Evolutionary conservation across 2,113 vertebrate genomes (phyloP), one percentile per base, ranked within the genome.

Genomic region (Paradisaea rubra): DNA sequence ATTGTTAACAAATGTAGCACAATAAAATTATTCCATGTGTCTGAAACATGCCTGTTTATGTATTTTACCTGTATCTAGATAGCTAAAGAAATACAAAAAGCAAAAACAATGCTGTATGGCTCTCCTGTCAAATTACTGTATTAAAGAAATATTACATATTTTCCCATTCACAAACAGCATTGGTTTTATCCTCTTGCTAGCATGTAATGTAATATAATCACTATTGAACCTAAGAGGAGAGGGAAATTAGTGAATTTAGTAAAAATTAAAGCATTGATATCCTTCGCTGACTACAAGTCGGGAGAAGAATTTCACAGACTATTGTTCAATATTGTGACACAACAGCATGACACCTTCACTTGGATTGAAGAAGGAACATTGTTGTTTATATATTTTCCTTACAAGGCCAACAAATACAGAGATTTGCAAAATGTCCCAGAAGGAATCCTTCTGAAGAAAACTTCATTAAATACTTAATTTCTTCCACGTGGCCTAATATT

Each of bases 401-500:
- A 59, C 14, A 54, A 52, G 33, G 11, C 31, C 31, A 80, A 70
- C 23, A 78, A 86, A 63, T 74, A 54, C 21, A 61, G 18, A 94
- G 30, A 93, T 72, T 63, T 95, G 50, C 53, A 80, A 82, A 80
- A 95, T 37, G 94, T 72, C 68, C n/a, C 68, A 70, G 59, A 59
- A 95, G 19, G 72, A 88, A 65, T 31, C 1, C 9, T 54, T 88
- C 61, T 64, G 53, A 93, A 93, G 50, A 89, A 61, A 66, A 71
- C 25, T 64, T 95, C 76, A 74, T 13, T 15, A 84, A 91, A 86
- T 44, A 57, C 10, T 44, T 41, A 30, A 31, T 80, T 83, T 93
- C 82, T 97, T 96, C 60, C 60, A 91, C 12, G 49, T 47, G 42
- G 61, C 63, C 33, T 92, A 85, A 49, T 52, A 94, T 82, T 94